phyloP scores from a whole-genome alignment of 2,113 vertebrate genomes.

The Psammodynastes pulverulentus region DNA sequence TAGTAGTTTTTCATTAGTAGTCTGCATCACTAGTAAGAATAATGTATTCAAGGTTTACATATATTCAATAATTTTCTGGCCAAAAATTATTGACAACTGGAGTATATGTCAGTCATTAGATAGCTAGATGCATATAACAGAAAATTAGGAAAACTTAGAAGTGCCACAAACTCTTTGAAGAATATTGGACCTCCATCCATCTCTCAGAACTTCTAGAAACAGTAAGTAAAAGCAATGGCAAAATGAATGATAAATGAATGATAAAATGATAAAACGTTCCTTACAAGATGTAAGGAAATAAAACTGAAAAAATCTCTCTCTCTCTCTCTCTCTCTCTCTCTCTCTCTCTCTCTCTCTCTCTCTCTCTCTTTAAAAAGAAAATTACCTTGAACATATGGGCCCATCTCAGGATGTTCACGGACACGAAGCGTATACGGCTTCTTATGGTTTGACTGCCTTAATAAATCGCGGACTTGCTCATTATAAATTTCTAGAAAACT shows the following conservation, averaged over 20 bases:
- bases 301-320: background rate
- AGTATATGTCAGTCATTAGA: background rate
- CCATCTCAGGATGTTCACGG: conserved; percentile 81
- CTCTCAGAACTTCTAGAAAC: background rate
- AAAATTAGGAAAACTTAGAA: background rate
- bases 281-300: background rate
- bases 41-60: background rate
- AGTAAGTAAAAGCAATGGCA: background rate
- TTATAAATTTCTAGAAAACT: conserved; percentile 99
- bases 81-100: background rate
- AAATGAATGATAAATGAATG: background rate
- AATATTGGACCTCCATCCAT: background rate
- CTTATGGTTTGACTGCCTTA: conserved; percentile 77
- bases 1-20: background rate
- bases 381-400: conserved; percentile 94
- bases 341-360: background rate
- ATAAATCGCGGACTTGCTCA: conserved; percentile 89
- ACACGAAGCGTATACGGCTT: conserved; percentile 76
- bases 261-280: background rate
- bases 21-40: background rate
- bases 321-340: no score
- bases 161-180: background rate
- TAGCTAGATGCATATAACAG: background rate
- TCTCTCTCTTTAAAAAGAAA: background rate
- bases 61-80: background rate